phyloP scores from a whole-genome alignment of 2,888 invertebrate species.

The Agrochola macilenta region DNA sequence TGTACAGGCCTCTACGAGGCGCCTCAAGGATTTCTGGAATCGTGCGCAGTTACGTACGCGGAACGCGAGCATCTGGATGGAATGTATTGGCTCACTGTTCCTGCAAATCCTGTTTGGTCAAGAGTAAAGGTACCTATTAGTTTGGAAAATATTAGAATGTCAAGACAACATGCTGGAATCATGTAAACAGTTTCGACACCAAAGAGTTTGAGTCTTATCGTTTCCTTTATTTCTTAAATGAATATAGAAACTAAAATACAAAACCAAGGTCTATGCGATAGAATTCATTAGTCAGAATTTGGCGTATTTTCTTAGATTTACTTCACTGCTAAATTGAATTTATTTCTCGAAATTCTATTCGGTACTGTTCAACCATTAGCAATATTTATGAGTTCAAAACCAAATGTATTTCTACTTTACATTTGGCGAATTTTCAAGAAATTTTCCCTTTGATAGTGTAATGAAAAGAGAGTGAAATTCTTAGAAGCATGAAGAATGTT shows the following conservation, averaged over 20 bases:
- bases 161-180: background rate
- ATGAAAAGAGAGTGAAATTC: conserved; percentile 5
- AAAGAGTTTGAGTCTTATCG: background rate
- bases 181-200: background rate
- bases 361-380: conserved; percentile 50
- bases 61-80: background rate
- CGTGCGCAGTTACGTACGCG: conserved; percentile 11
- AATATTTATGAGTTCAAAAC: conserved; percentile 54
- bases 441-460: conserved; percentile 22
- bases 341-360: conserved; percentile 44
- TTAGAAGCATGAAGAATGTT: background rate
- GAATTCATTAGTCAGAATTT: conserved; percentile 31
- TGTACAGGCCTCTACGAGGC: background rate
- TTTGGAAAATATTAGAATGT: background rate
- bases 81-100: conserved; percentile 21
- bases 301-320: conserved; percentile 31
- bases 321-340: conserved; percentile 37
- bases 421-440: conserved; percentile 33
- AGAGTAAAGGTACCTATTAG: background rate
- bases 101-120: background rate
- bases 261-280: conserved; percentile 1
- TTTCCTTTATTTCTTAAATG: background rate
- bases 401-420: conserved; percentile 42
- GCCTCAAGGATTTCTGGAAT: conserved; percentile 16
- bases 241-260: conserved; percentile 9